Conservation (phyloP, 2,888 invertebrate species). For the Pemphredon lugubris region DNA sequence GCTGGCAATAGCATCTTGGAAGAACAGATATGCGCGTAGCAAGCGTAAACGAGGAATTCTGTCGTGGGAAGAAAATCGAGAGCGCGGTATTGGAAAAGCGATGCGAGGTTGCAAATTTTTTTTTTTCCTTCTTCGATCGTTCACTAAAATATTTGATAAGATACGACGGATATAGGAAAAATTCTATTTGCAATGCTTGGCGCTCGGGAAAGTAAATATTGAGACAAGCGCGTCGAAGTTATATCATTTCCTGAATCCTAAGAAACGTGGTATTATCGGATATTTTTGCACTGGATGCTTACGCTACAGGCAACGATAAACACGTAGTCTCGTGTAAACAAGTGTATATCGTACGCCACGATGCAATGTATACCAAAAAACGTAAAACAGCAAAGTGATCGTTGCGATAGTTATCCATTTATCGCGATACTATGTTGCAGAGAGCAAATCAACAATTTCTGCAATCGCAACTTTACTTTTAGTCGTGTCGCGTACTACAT, state of each 20-base stretch:
- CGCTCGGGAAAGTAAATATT: constrained; percentile 2
- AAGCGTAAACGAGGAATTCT: no score
- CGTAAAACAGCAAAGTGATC: constrained; percentile 11
- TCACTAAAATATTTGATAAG: neutral
- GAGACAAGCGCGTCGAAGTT: neutral
- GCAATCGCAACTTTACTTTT: no score
- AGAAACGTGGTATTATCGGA: constrained; percentile 24
- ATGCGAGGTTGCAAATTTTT: no score
- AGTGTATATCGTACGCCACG: constrained; percentile 13
- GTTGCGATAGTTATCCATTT: no score
- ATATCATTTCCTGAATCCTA: constrained; percentile 1
- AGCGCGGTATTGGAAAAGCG: no score
- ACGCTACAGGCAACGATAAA: constrained; percentile 34
- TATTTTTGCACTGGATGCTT: constrained; percentile 2
- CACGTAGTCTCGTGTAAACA: constrained; percentile 32
- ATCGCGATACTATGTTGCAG: no score
- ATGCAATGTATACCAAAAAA: constrained; percentile 42
- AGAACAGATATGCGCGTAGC: no score
- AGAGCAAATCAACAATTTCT: no score
- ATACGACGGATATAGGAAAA: neutral
- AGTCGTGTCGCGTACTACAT: no score
- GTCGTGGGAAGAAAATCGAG: no score
- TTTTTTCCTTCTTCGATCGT: neutral
- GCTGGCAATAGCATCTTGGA: no score
- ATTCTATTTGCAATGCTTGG: neutral